Base-by-base conservation (phyloP, 2,888 invertebrate species). In the Drosophila pseudotalamancana region DNA sequence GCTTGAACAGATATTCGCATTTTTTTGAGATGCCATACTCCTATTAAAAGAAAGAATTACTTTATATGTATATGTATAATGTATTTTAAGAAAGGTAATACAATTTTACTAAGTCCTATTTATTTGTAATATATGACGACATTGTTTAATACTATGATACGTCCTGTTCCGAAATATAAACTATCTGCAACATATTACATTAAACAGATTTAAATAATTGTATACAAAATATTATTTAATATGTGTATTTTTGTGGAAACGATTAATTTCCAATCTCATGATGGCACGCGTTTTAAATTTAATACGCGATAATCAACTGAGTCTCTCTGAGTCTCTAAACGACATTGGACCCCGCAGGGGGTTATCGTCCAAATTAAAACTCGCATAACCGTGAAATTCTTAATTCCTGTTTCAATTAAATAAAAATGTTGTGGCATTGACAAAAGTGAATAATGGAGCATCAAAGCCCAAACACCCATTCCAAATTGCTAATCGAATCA, bases 1-100 rank as follows among this genome's bases (percentile, higher is more conserved):
- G 91, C 78, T 94, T 93, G 84, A 95, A 93, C 14, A 96, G 92
- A 39, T 93, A 90, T 74, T 94, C 91, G 89, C 95, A 95, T 90
- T 92, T 93, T 80, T 94, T 92, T 92, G 94, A 92, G 66, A 93
- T 93, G 63, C 91, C 92, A 74, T 93, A 92, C 72, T 92, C 92
- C 94, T 95, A 88, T n/a, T n/a, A n/a, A 6, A 6, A 5, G 4
- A 11, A 4, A 16, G 3, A n/a, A n/a, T n/a, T n/a, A n/a, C n/a
- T n/a, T n/a, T n/a, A n/a, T n/a, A n/a, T n/a, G n/a, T n/a, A n/a
- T n/a, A n/a, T n/a, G n/a, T n/a, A n/a, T n/a, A n/a, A n/a, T n/a
- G n/a, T n/a, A n/a, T n/a, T n/a, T n/a, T n/a, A n/a, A n/a, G n/a
- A n/a, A n/a, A n/a, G n/a, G n/a, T n/a, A n/a, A n/a, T n/a, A n/a